Base-by-base conservation (phyloP, 2,113 vertebrate genomes). In the Ginglymostoma cirratum region DNA sequence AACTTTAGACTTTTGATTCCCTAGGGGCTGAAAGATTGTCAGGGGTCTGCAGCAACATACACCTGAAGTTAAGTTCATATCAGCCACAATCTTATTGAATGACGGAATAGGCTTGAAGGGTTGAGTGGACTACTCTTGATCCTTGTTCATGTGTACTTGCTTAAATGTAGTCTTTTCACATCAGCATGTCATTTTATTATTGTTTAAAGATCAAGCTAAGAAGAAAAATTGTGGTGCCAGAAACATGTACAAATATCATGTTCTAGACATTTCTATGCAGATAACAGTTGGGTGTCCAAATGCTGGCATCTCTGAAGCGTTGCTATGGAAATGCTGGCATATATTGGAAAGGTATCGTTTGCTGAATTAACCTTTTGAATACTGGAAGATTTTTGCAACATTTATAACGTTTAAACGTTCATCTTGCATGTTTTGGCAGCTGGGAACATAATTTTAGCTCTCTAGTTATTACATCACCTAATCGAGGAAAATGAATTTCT, bases 201-300 rank as follows among this genome's bases (percentile, higher is more conserved):
- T 61, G 87, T 61, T 90, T 34, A 90, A 90, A 90, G 10, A 90
- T 12, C 87, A 90, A 61, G 27, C 24, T 48, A 7, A 1, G 23
- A 52, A 23, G 21, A 52, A 30, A 52, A 23, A 83, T 42, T 21
- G 45, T 83, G 38, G 48, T 10, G 42, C 21, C 45, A 87, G 85
- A 52, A 86, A 86, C 83, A 86, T 23, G 42, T 42, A 45, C 42
- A 48, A 86, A 87, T 52, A 87, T 48, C 17, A 27, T 83, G 38
- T 83, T 87, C 48, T 90, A 61, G 27, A 90, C 87, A 90, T 90
- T 90, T 90, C 48, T 90, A 55, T 90, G 87, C 52, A 90, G 52
- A 61, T 90, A 90, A 90, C 87, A 61, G 52, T 55, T 34, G n/a
- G 21, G 80, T 19, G 87, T 61, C 87, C 42, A 89, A 89, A 89